Evolutionary conservation across 2,113 vertebrate genomes (phyloP).

Genomic region (Delphinapterus leucas): DNA sequence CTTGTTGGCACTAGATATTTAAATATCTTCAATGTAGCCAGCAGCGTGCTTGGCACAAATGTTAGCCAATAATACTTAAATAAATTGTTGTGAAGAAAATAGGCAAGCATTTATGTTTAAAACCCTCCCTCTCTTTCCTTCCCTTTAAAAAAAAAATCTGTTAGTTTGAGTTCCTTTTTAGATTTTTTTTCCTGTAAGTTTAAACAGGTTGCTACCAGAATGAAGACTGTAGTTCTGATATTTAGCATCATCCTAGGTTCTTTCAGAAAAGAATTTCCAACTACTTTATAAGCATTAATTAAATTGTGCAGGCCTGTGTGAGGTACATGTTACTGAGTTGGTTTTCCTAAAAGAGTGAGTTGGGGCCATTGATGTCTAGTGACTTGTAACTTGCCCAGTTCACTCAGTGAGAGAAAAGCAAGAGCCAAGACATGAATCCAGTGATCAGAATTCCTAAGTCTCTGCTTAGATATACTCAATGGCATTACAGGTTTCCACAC

Average conservation of each 20-base stretch:
- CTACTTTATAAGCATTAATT: slow-evolving; percentile 52
- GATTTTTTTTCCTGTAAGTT: neutral
- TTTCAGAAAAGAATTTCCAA: slow-evolving; percentile 53
- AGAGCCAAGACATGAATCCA: slow-evolving; percentile 31
- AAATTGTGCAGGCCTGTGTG: slow-evolving; percentile 28
- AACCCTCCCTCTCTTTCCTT: slow-evolving; percentile 23
- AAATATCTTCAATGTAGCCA: slow-evolving; percentile 81
- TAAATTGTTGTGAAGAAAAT: slow-evolving; percentile 80
- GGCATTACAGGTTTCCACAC: neutral
- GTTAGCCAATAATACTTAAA: slow-evolving; percentile 81
- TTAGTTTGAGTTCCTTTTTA: neutral
- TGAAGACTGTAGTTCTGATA: slow-evolving; percentile 13
- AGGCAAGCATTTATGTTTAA: slow-evolving; percentile 69
- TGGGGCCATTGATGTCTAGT: neutral
- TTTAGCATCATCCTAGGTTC: neutral
- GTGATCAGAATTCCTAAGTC: neutral
- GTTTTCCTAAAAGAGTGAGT: slow-evolving; percentile 33
- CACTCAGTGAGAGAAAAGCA: neutral
- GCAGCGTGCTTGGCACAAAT: slow-evolving; percentile 81
- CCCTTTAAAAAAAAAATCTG: neutral
- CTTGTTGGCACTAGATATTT: slow-evolving; percentile 83
- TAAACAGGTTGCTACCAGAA: neutral
- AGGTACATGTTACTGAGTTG: slow-evolving; percentile 35
- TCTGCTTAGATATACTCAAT: neutral
- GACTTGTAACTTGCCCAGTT: slow-evolving; percentile 24